Base-by-base conservation (phyloP, 2,888 invertebrate genomes). In the Acronicta aceris region DNA sequence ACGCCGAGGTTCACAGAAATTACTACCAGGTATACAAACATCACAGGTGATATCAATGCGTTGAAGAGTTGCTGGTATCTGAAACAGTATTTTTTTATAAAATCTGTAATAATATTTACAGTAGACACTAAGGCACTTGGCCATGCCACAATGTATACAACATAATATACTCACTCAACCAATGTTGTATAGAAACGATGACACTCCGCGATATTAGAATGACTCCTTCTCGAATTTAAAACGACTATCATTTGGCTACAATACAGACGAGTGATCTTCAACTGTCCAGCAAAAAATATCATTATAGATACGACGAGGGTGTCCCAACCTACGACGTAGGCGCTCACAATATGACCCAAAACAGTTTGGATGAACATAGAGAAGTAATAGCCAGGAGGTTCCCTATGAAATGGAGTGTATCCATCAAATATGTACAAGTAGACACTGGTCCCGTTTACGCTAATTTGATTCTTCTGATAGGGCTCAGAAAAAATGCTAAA, bases 281-380 rank as follows among this genome's bases (percentile, higher is more conserved):
- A 73, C 64, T 92, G 92, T n/a, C 90, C 91, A 36, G 86, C 81
- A 47, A 90, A 88, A 65, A 89, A 91, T 56, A 91, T 89, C 90
- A 92, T 89, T 5, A 88, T 81, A 0, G 89, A 77, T 0, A 87
- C 81, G 0, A 87, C 86, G 7, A 87, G 73, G 38, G 87, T 86
- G 53, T 92, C 91, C 91, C 91, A 92, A 13, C 80, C 78, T 7
- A 90, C 76, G 3, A 91, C 79, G 50, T 88, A 90, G 0, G 79
- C 72, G 47, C 86, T 88, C n/a, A 88, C 82, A 33, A 84, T 70
- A 21, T 86, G 57, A 10, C 89, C 90, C 8, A 89, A 60, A 1
- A 89, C 38, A 2, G 86, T 87, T 64, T 92, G 89, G 36, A 89
- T 80, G 0, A 63, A 41, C 87, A 91, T 87, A 1, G 85, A 83